These are phyloP conservation scores for Thamnophis elegans DNA, from an alignment of 2,797 vertebrate species.

Conservation along the genomic window DNA sequence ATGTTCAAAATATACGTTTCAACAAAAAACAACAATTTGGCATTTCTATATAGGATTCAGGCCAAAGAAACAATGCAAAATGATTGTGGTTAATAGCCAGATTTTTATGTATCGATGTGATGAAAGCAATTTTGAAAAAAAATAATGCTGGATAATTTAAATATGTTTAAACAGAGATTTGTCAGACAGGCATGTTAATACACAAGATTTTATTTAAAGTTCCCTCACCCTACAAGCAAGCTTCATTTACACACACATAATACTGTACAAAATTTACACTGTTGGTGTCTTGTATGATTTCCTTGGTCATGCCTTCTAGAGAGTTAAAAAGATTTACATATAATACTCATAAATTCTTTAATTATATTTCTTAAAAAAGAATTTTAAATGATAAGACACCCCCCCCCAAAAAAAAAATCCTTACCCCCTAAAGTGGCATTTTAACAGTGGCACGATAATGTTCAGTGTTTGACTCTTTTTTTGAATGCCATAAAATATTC, in stretches of 20 bases:
- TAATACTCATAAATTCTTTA: conserved; percentile 72
- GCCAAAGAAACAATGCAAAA: background rate
- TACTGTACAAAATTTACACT: conserved; percentile 85
- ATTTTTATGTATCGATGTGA: conserved; percentile 51
- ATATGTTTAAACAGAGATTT: conserved; percentile 66
- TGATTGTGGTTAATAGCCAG: conserved; percentile 3
- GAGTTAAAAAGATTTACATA: conserved; percentile 78
- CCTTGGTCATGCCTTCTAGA: conserved; percentile 77
- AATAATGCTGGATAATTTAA: conserved; percentile 64
- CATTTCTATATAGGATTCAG: conserved; percentile 15
- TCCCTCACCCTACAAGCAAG: conserved; percentile 80
- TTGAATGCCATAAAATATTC: conserved; percentile 60
- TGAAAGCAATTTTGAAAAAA: conserved; percentile 63
- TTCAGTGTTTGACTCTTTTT: conserved; percentile 61
- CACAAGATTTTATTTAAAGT: conserved; percentile 87
- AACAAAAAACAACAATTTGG: conserved; percentile 13
- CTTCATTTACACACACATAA: conserved; percentile 83
- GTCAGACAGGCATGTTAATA: conserved; percentile 73
- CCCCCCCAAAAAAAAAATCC: no score
- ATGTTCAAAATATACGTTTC: conserved; percentile 14
- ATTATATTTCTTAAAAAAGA: conserved; percentile 71
- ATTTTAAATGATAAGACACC: conserved; percentile 73
- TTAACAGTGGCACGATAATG: conserved; percentile 64
- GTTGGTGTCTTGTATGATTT: conserved; percentile 73
- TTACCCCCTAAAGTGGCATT: conserved; percentile 62